Base-by-base conservation (phyloP, 2,797 vertebrate genomes). In the Morelia viridis region DNA sequence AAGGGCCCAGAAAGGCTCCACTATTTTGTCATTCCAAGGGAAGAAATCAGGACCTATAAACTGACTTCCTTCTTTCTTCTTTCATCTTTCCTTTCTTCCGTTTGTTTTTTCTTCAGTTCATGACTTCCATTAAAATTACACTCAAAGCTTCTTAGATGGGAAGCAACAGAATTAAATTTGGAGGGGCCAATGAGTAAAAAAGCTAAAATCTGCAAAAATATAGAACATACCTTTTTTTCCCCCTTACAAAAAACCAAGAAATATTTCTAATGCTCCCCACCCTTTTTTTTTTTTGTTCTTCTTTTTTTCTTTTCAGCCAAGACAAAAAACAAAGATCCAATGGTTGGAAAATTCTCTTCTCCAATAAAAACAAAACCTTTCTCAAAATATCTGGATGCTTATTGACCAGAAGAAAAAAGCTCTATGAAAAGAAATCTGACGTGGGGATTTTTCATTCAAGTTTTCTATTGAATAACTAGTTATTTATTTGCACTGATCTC, bases 201-300 rank as follows among this genome's bases (percentile, higher is more conserved):
- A 98, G 94, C 96, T 97, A 97, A 97, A 96, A 97, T 97, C 96
- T 97, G 96, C 96, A 98, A 97, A 96, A 97, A 97, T 97, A 97
- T 96, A 98, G 97, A 97, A 97, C 95, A 9, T 89, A 94, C 97
- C 97, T 97, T 93, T 95, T 97, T 97, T 92, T 96, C 97, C 97
- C 97, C 96, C 93, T 65, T 89, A 65, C 31, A 89, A 65, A 92
- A 97, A 97, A 97, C 94, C 96, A 97, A 94, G 92, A 96, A 95
- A 95, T 96, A 96, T 94, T 87, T 95, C 95, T 96, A 96, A 95
- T 96, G 91, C 92, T 96, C 96, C 41, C 24, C 62, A n/a, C 61
- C 61, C 91, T 95, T 96, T 50, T 5, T 71, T 88, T 71, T 94
- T 95, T 83, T 83, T 88, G 13, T 61, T 85, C 35, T 92, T 89